phyloP scores from a whole-genome alignment of 2,113 vertebrate species.

The Ctenodactylus gundi region DNA sequence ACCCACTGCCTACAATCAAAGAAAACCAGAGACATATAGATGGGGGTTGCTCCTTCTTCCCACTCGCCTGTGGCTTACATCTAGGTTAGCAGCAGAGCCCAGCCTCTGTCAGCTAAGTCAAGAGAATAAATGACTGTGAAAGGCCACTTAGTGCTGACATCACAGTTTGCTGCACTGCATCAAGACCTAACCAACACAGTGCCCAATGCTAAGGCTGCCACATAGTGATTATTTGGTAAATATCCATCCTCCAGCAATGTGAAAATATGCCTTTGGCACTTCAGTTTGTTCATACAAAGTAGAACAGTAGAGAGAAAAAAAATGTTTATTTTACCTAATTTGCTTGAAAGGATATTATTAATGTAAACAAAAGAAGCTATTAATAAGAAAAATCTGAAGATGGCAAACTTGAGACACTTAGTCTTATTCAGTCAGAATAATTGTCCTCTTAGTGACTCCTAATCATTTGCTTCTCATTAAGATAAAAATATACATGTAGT shows the following conservation, averaged over 20 bases:
- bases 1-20: neutral
- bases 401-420: neutral
- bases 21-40: neutral
- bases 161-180: neutral
- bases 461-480: neutral
- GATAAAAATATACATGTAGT: neutral
- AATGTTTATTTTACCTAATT: neutral
- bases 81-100: neutral
- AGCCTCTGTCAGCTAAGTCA: neutral
- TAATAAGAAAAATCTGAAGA: slow-evolving; percentile 11
- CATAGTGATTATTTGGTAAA: neutral
- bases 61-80: neutral
- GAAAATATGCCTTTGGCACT: neutral
- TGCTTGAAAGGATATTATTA: neutral
- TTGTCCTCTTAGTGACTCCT: neutral
- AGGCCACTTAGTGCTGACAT: neutral
- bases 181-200: neutral
- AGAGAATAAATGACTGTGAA: neutral
- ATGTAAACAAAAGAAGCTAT: neutral
- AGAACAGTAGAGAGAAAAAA: neutral
- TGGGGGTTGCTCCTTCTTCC: neutral
- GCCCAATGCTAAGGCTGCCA: neutral
- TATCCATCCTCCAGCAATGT: neutral
- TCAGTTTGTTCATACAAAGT: neutral
- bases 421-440: neutral